A percentile compares a stretch with the other conserved stretches of the same genome.
Conservation (phyloP, 2,888 invertebrate species). For the Cryptops parisi region DNA sequence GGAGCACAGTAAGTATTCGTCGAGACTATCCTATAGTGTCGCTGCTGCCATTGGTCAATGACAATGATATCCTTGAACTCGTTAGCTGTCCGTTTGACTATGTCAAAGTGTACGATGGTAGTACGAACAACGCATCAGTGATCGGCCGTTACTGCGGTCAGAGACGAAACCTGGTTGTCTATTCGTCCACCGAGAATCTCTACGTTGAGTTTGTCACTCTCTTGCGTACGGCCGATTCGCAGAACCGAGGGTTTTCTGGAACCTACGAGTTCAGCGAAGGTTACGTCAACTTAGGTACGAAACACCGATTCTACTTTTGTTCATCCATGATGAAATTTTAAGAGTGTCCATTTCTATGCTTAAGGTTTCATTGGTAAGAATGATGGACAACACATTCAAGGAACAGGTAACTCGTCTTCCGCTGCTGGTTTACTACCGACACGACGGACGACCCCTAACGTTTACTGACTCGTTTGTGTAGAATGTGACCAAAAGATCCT, state of each 20-base stretch:
- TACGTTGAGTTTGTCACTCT: constrained; percentile 84
- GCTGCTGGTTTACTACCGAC: background rate
- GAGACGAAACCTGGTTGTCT: constrained; percentile 87
- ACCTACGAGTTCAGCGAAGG: constrained; percentile 97
- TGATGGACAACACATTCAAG: constrained; percentile 87
- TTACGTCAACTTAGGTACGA: constrained; percentile 92
- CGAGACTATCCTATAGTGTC: no score
- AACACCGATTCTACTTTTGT: background rate
- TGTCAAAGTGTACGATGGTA: constrained; percentile 92
- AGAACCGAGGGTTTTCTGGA: constrained; percentile 96
- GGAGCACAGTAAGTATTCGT: constrained; percentile 78
- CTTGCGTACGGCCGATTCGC: constrained; percentile 78
- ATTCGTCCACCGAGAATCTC: constrained; percentile 81
- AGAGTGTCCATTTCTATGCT: background rate
- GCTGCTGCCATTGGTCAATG: constrained; percentile 26
- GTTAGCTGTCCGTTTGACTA: constrained; percentile 98
- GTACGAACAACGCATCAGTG: constrained; percentile 69
- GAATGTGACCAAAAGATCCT: constrained; percentile 98
- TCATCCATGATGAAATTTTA: background rate
- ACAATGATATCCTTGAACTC: no score
- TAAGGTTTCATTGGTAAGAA: constrained; percentile 85
- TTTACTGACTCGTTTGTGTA: constrained; percentile 18
- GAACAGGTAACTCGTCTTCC: constrained; percentile 41
- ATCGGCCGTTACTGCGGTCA: constrained; percentile 97
- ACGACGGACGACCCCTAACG: background rate